phyloP scores from a whole-genome alignment of 2,797 vertebrate species.

The Chromis chromis region DNA sequence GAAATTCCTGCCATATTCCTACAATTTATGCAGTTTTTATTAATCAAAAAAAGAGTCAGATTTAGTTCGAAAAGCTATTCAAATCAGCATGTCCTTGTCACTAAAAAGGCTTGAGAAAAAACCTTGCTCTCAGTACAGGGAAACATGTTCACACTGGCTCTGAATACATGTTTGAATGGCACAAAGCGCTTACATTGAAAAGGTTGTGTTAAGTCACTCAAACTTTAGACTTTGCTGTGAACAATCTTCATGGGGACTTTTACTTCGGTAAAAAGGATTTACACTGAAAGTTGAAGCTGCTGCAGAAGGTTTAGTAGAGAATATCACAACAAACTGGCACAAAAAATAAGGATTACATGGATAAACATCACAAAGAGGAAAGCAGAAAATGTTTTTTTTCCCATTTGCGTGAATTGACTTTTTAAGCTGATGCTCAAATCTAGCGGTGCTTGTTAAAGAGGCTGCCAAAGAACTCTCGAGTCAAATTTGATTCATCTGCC shows the following conservation, averaged over 20 bases:
- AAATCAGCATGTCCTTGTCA: neutral
- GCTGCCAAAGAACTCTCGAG: constrained; percentile 1
- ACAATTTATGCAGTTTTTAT: neutral
- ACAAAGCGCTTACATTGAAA: neutral
- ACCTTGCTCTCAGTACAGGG: neutral
- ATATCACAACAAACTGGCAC: neutral
- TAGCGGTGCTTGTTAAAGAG: neutral
- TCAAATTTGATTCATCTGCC: constrained; percentile 24
- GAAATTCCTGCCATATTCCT: no score
- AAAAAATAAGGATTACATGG: neutral
- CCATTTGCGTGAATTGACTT: neutral
- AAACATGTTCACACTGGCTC: neutral
- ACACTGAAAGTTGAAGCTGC: no score
- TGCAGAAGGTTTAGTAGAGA: neutral
- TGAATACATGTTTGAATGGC: neutral
- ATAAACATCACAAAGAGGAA: neutral
- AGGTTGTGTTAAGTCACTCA: neutral
- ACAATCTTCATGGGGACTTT: neutral
- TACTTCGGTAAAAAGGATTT: neutral
- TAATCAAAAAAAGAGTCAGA: neutral
- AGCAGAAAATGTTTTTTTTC: neutral
- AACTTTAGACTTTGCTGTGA: neutral
- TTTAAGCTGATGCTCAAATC: neutral
- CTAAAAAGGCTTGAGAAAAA: neutral
- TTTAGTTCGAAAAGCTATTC: neutral